Evolutionary conservation across 2,113 vertebrate genomes (phyloP), one percentile per base, ranked within the genome.

Genomic region (Thunnus maccoyii): DNA sequence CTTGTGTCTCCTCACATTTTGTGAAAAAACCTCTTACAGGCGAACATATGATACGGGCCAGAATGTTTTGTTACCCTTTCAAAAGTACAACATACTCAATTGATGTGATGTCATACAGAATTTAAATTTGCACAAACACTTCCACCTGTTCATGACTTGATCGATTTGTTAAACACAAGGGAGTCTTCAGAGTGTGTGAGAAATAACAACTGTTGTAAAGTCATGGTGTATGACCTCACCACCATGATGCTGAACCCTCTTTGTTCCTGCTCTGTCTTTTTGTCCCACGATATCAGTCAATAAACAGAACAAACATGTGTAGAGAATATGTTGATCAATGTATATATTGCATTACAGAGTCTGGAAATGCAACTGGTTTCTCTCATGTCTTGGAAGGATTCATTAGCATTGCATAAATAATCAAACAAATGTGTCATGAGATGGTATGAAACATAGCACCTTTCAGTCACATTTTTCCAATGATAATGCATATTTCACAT

Each of bases 341-440:
- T 47, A 10, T 60, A 56, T 16, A 22, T 25, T 18, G 27, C 13
- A 55, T 17, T 44, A 55, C 5, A 72, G 3, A 14, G 25, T 48
- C 18, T 18, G 44, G 41, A 15, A 50, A 60, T 13, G 3, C 44
- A 30, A 18, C 12, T 6, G 3, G 18, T 20, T 17, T 27, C 16
- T 47, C 1, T 55, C 4, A 11, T 46, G 20, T 30, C 22, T 16
- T 64, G 22, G 6, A 4, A 13, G 25, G 7, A 15, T 73, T 74
- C 27, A 71, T 25, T 61, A 60, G 25, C 18, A 60, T 44, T 3
- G 2, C 30, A 58, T 70, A 54, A 55, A 85, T 58, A 58, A 44
- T 69, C 20, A 36, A 36, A 36, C 18, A 50, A 41, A 55, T 25
- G 17, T 55, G 4, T 11, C 15, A n/a, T 61, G 48, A 4, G n/a